Evolutionary conservation across 2,113 vertebrate species (phyloP).

Genomic region (Lampris incognitus): DNA sequence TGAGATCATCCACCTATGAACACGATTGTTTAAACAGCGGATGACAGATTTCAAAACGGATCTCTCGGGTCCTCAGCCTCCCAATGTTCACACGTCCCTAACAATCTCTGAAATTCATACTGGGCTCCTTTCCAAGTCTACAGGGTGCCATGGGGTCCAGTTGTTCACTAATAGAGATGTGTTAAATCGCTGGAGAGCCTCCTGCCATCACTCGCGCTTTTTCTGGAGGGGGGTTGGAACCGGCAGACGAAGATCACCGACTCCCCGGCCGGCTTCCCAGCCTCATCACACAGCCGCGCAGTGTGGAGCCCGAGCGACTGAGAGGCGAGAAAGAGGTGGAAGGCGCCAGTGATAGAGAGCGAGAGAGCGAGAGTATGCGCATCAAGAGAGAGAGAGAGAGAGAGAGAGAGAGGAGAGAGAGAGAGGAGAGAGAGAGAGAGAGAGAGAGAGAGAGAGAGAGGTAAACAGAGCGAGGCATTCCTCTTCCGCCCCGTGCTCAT

Average conservation of each 20-base stretch:
- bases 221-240: constrained; percentile 36
- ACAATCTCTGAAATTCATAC: constrained; percentile 2
- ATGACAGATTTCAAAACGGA: constrained; percentile 20
- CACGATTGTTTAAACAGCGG: neutral
- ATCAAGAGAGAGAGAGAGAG: constrained; percentile 25
- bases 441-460: constrained; percentile 36
- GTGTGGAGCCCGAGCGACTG: constrained; percentile 57
- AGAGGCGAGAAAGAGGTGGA: constrained; percentile 3
- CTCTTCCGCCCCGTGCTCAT: constrained; percentile 64
- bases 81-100: neutral
- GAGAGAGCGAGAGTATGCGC: constrained; percentile 20
- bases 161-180: neutral
- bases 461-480: constrained; percentile 64
- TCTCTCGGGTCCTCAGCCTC: neutral
- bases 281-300: constrained; percentile 53
- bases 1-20: neutral
- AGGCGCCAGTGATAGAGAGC: neutral
- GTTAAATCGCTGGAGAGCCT: neutral
- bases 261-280: constrained; percentile 48
- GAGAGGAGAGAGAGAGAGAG: constrained; percentile 21
- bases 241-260: constrained; percentile 38
- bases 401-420: constrained; percentile 21
- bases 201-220: neutral
- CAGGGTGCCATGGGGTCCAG: constrained; percentile 14
- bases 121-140: constrained; percentile 55